These are phyloP conservation scores for Lepidurus apus DNA, from an alignment of 1,140 invertebrate species.

Conservation along the genomic window DNA sequence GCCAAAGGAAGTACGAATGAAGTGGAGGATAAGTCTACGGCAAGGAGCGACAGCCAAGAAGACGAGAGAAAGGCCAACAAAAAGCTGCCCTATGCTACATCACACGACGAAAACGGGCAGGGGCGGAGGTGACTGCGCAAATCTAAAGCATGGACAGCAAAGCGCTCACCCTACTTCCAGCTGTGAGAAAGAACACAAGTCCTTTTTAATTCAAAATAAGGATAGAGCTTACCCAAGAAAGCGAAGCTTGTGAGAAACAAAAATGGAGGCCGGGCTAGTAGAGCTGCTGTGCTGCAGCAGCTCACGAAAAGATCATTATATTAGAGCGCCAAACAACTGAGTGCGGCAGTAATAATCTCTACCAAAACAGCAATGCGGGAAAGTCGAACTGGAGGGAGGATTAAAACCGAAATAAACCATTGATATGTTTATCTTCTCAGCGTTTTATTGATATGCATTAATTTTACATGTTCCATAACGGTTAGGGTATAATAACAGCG, in stretches of 20 bases:
- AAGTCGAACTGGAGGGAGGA: not conserved
- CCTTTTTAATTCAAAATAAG: not conserved
- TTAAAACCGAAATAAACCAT: not conserved
- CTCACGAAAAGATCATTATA: not conserved
- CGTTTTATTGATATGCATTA: not conserved
- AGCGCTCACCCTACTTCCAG: not conserved
- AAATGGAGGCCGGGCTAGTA: not conserved
- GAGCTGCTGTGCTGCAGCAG: not conserved
- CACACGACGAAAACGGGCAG: not conserved
- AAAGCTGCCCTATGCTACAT: not conserved
- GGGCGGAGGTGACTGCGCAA: slow-evolving; percentile 1
- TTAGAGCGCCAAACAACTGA: slow-evolving; percentile 6
- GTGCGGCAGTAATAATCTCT: not conserved
- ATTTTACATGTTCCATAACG: not conserved
- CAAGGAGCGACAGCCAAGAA: not conserved
- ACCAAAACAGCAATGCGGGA: not conserved
- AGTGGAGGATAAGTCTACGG: not conserved
- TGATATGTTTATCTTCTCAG: not conserved
- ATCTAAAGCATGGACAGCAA: not conserved
- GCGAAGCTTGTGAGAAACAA: not conserved
- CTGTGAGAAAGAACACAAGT: not conserved
- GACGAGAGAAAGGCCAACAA: not conserved
- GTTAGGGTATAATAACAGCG: not conserved
- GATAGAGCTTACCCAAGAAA: not conserved
- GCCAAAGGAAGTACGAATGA: not conserved